These are phyloP conservation scores for Sternotherus odoratus DNA, from an alignment of 2,797 vertebrate genomes.

Conservation along the genomic window DNA sequence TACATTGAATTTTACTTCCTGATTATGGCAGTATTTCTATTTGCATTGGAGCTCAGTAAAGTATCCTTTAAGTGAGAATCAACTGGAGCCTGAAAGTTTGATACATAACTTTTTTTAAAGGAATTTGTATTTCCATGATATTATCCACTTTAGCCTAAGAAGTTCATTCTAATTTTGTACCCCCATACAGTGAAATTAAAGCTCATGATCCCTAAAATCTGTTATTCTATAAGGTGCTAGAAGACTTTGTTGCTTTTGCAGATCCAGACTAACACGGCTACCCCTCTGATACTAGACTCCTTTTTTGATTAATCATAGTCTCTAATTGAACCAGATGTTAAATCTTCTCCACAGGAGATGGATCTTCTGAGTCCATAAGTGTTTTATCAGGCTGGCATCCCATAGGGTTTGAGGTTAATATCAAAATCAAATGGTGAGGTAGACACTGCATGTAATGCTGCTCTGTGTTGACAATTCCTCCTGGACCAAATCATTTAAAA, in stretches of 20 bases:
- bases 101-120: background rate
- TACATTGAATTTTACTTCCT: background rate
- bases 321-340: conserved; percentile 78
- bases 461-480: conserved; percentile 61
- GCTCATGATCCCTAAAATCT: too few species aligned
- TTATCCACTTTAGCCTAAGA: conserved; percentile 8
- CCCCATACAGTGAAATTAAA: conserved; percentile 59
- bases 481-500: conserved; percentile 48
- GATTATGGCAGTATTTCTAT: background rate
- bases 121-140: conserved; percentile 19
- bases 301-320: conserved; percentile 65
- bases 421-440: conserved; percentile 71
- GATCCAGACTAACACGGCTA: too few species aligned
- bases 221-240: too few species aligned
- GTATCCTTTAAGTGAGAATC: background rate
- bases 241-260: too few species aligned
- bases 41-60: background rate
- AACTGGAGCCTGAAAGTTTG: background rate
- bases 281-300: too few species aligned
- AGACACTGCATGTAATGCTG: conserved; percentile 61
- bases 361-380: conserved; percentile 55
- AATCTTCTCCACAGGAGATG: conserved; percentile 70
- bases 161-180: conserved; percentile 53
- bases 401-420: conserved; percentile 73
- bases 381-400: conserved; percentile 56